Base-by-base conservation (phyloP, 2,797 vertebrate genomes). In the Hoplostethus atlanticus region DNA sequence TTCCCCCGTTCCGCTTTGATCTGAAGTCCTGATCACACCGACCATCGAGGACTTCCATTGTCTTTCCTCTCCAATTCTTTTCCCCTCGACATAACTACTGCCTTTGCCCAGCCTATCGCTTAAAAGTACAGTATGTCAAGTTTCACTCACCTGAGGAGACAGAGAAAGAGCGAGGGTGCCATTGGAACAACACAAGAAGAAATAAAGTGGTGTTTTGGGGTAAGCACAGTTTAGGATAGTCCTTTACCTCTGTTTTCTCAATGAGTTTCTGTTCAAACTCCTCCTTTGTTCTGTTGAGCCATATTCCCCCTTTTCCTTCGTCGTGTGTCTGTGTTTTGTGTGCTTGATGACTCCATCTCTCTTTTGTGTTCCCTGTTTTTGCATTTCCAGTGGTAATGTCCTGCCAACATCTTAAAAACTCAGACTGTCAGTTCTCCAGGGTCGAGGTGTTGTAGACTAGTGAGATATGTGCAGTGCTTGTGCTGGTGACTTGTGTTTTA, bases 191-290 rank as follows among this genome's bases (percentile, higher is more conserved):
- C 85, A 89, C 77, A 61, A 90, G 93, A 94, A 93, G 94, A 93
- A 90, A 86, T 91, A 94, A 93, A 93, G 92, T 88, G 92, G 91
- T 93, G 91, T 94, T 93, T 90, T 88, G 91, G 92, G 94, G 94
- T 95, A 95, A 95, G 94, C 93, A 93, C 92, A 93, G 93, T 93
- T 90, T 92, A 94, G 94, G 94, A 84, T 90, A 91, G 92, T 94
- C 84, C 86, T 89, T 84, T 84, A 77, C 75, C 76, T 91, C 86
- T 91, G 81, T 90, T 89, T 73, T 80, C 85, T 90, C 84, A 89
- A 90, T 89, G 79, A 89, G 31, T 85, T 92, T 89, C 77, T 91
- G 79, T 89, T 89, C 83, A 6, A 46, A 77, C 71, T 77, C 86
- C 58, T 72, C 64, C 78, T 67, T 68, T 61, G 52, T 83, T 90